Conservation (phyloP, 2,888 invertebrate species). For the Thecocarcelia acutangulata region DNA sequence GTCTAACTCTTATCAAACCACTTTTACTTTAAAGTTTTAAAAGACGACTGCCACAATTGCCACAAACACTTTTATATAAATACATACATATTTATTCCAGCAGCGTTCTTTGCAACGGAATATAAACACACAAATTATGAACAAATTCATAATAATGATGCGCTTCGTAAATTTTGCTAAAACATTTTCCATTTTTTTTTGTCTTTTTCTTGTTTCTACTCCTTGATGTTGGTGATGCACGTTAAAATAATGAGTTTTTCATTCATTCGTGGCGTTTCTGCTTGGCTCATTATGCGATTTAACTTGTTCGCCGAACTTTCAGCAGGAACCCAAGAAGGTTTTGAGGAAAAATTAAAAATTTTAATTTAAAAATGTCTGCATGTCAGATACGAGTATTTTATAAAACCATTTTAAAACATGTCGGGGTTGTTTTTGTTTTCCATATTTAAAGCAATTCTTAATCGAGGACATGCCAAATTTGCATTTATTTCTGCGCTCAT, state of each 20-base stretch:
- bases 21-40: constrained; percentile 12
- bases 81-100: background rate
- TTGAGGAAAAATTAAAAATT: constrained; percentile 52
- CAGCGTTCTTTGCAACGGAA: constrained; percentile 23
- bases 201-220: no score
- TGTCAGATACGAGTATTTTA: constrained; percentile 48
- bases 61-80: background rate
- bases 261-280: constrained; percentile 33
- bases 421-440: constrained; percentile 19
- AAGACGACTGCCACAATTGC: background rate
- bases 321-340: constrained; percentile 49
- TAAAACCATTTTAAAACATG: constrained; percentile 34
- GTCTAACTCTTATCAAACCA: background rate
- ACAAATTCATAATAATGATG: constrained; percentile 73
- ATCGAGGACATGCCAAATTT: no score
- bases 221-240: constrained; percentile 38
- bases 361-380: constrained; percentile 52
- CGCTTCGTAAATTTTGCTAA: constrained; percentile 76
- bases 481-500: no score
- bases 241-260: constrained; percentile 50
- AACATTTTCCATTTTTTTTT: constrained; percentile 74
- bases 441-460: no score
- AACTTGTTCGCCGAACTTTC: constrained; percentile 22
- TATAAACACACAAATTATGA: constrained; percentile 50
- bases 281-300: constrained; percentile 56